Evolutionary conservation across 2,113 vertebrate genomes (phyloP).

Genomic region (Bettongia penicillata): DNA sequence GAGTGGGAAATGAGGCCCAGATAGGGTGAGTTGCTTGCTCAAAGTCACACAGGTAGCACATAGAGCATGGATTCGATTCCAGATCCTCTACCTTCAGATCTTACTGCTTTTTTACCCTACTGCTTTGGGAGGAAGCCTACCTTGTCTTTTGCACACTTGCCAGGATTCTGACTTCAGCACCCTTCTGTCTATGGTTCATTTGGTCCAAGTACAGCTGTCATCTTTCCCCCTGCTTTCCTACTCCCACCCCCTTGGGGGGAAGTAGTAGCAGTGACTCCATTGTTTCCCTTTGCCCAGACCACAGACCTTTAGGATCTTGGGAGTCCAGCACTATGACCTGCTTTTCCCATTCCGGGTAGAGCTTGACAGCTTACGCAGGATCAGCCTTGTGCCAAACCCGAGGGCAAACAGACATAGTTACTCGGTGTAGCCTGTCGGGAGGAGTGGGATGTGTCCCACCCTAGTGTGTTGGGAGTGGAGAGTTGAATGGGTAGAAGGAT

Average conservation of each 20-base stretch:
- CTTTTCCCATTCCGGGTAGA: neutral
- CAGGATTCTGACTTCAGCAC: neutral
- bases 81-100: neutral
- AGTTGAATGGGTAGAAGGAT: neutral
- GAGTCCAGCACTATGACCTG: neutral
- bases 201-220: slow-evolving; percentile 17
- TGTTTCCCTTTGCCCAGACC: neutral
- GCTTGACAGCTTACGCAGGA: neutral
- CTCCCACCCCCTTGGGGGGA: neutral
- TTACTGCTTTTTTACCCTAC: neutral
- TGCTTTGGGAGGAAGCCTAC: neutral
- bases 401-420: neutral
- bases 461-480: neutral
- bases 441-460: slow-evolving; percentile 4
- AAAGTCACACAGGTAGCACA: neutral
- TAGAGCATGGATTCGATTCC: neutral
- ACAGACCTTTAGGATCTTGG: neutral
- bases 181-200: neutral
- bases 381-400: neutral
- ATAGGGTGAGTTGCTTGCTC: neutral
- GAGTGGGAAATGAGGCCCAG: neutral
- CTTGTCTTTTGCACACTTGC: neutral
- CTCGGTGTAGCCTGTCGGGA: neutral
- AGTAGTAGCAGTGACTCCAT: neutral
- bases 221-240: slow-evolving; percentile 2